Percentiles rank a stretch among this genome's conserved stretches.
These are phyloP conservation scores for Geophilus truncorum DNA, from an alignment of 2,888 invertebrate species.

Conservation along the genomic window DNA sequence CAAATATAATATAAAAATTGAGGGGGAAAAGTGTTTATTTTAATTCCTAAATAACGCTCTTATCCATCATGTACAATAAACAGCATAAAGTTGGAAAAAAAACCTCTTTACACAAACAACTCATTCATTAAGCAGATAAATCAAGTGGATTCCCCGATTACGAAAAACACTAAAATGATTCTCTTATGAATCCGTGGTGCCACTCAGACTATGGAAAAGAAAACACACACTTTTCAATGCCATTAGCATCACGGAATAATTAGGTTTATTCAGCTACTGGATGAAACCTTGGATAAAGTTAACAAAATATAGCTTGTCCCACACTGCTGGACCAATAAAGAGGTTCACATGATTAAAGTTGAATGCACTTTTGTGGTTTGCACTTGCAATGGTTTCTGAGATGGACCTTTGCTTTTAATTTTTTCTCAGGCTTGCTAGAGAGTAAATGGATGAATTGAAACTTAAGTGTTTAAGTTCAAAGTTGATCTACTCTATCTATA, in stretches of 20 bases:
- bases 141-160: constrained; percentile 12
- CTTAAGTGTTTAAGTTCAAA: no score
- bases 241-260: neutral
- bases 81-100: neutral
- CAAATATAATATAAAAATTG: neutral
- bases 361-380: no score
- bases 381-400: no score
- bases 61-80: constrained; percentile 10
- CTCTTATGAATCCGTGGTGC: neutral
- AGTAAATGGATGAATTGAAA: no score
- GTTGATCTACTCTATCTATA: no score
- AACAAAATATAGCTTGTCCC: no score
- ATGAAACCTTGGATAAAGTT: no score
- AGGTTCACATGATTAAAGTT: no score
- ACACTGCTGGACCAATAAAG: no score
- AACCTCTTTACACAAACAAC: constrained; percentile 14
- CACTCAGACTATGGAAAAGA: neutral
- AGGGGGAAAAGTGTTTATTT: neutral
- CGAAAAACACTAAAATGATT: neutral
- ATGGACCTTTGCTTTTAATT: no score
- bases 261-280: neutral
- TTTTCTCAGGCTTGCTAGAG: no score
- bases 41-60: neutral
- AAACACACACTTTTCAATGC: neutral
- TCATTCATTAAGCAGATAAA: constrained; percentile 25